phyloP scores from a whole-genome alignment of 2,113 vertebrate genomes.

The Dromiciops gliroides region DNA sequence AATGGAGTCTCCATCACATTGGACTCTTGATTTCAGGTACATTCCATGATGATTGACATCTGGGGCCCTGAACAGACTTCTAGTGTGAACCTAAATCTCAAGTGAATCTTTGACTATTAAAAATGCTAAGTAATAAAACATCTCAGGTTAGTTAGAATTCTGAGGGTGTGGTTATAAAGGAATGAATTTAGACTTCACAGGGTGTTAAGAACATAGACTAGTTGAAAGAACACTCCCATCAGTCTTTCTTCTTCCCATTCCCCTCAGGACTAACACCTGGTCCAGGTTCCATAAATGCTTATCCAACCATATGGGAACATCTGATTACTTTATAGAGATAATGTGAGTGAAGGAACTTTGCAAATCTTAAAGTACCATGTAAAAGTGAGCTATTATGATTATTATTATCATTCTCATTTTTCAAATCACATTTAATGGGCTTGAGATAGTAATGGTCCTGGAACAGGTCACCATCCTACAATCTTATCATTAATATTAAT shows the following conservation, averaged over 20 bases:
- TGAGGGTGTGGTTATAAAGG: background rate
- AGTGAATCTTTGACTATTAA: background rate
- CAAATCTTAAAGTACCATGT: background rate
- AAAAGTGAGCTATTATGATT: background rate
- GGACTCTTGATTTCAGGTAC: background rate
- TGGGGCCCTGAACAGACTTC: background rate
- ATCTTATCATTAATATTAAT: background rate
- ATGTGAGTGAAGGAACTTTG: background rate
- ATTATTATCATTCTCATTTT: background rate
- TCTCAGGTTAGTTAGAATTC: background rate
- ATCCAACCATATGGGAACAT: background rate
- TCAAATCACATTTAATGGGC: background rate
- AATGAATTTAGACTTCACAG: background rate
- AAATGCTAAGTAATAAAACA: background rate
- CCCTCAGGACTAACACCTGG: background rate
- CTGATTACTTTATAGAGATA: background rate
- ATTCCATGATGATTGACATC: background rate
- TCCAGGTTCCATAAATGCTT: background rate
- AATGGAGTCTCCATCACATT: slow-evolving; percentile 19
- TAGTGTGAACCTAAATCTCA: background rate
- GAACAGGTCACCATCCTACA: background rate
- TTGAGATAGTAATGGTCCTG: background rate
- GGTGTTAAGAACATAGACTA: background rate
- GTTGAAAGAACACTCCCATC: background rate
- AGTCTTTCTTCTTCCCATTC: background rate